Base-by-base conservation (phyloP, 1,140 invertebrate genomes). In the Diorhabda elongata region DNA sequence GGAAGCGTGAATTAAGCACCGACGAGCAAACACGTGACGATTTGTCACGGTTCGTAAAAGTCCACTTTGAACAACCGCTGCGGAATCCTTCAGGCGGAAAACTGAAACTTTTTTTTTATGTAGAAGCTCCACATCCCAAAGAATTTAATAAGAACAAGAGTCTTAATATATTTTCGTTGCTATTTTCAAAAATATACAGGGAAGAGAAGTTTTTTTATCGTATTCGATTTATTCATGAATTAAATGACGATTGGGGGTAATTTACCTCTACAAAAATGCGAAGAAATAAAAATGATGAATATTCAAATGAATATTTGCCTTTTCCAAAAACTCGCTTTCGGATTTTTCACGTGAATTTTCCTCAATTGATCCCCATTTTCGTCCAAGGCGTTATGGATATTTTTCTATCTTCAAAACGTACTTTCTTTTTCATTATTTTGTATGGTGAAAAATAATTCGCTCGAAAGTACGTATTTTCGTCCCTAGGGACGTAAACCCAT, bases 21-120 rank as follows among this genome's bases (percentile, higher is more conserved):
- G 58, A 62, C 42, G 61, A 44, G 58, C n/a, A 62, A 26, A 60
- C 61, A 62, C 44, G 61, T 62, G 61, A 59, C 6, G 58, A 59
- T 11, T 26, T 59, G 61, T 62, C 61, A 62, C 11, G 61, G 42
- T 44, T 62, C 61, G 43, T 62, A 42, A 44, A 62, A 62, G 42
- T 44, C 43, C 61, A 11, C 44, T 62, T 62, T 62, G 61, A 62
- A 11, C n/a, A 8, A 11, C 61, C 43, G 61, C n/a, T 62, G 61
- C 42, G 11, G 4, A 62, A 11, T 59, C 26, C 26, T 41, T 61
- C 42, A 62, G 44, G 61, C 44, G 61, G 42, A n/a, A 62, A 62
- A 62, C 42, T 44, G 43, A 62, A 62, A 62, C 43, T 44, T 44
- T 43, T 8, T n/a, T 11, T 26, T 26, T 26, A 1, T 26, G 26